Conservation (phyloP, 1,140 invertebrate genomes). For the Trichonephila clavipes region DNA sequence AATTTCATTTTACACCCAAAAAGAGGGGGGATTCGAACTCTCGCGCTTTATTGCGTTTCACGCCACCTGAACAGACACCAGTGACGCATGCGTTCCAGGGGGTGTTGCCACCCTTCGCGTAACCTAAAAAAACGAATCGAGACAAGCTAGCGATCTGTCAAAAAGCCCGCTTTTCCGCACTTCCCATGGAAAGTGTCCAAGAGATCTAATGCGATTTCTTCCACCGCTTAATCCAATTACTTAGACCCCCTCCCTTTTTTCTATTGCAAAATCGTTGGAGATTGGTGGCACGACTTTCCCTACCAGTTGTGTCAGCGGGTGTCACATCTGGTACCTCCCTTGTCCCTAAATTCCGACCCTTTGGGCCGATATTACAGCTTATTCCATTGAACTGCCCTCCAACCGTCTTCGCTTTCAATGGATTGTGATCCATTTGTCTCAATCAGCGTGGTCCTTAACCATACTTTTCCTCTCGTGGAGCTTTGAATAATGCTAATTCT, state of each 20-base stretch:
- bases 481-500: conserved; percentile 65
- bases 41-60: conserved; percentile 6
- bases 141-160: conserved; percentile 40
- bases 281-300: conserved; percentile 6
- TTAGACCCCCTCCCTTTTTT: conserved; percentile 18
- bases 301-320: conserved; percentile 42
- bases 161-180: conserved; percentile 60
- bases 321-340: conserved; percentile 57
- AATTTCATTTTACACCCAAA: not conserved
- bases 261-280: not conserved
- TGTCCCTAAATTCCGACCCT: not conserved
- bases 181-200: conserved; percentile 64
- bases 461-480: conserved; percentile 18
- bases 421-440: conserved; percentile 56
- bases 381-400: conserved; percentile 24
- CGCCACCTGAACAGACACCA: not conserved
- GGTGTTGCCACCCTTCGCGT: not conserved
- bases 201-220: conserved; percentile 69
- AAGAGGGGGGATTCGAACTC: not conserved
- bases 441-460: conserved; percentile 24
- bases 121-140: not conserved
- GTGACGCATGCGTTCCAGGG: conserved; percentile 46
- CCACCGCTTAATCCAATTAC: conserved; percentile 65
- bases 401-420: conserved; percentile 56
- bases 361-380: not conserved